phyloP scores from a whole-genome alignment of 2,797 vertebrate genomes.

The Phylloscopus collybita region DNA sequence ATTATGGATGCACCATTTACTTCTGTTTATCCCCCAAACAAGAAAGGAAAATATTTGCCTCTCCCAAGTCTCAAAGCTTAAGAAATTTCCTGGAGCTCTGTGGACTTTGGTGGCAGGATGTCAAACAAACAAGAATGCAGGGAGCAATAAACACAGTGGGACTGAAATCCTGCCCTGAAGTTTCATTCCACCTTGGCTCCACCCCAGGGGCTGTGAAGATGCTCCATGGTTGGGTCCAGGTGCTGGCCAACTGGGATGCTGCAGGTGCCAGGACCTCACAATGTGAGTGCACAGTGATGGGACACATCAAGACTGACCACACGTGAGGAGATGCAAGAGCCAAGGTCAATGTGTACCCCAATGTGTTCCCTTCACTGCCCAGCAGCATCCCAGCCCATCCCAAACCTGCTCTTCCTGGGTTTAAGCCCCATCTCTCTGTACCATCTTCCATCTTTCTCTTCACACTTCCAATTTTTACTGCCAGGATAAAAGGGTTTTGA shows the following conservation, averaged over 20 bases:
- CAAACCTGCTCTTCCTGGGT: not conserved
- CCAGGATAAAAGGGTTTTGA: slow-evolving; percentile 38
- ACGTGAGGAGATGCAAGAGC: not conserved
- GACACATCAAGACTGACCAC: not conserved
- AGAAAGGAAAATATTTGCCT: slow-evolving; percentile 47
- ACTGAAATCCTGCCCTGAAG: not conserved
- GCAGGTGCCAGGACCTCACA: fast-evolving
- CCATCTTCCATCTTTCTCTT: not conserved
- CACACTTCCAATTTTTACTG: not conserved
- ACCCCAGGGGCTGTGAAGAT: not conserved
- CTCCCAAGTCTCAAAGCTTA: not conserved
- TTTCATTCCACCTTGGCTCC: not conserved
- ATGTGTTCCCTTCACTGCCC: fast-evolving
- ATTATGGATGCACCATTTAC: slow-evolving; percentile 55
- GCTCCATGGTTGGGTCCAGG: not conserved
- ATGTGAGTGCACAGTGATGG: fast-evolving
- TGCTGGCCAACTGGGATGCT: not conserved
- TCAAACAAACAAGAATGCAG: not conserved
- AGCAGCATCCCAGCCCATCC: not conserved
- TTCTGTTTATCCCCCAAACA: slow-evolving; percentile 42
- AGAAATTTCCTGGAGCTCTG: slow-evolving; percentile 8
- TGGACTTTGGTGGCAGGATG: not conserved
- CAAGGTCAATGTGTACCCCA: not conserved
- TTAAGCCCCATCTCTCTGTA: not conserved
- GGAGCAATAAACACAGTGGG: not conserved